Percentiles rank a stretch among this genome's conserved stretches.
These are phyloP conservation scores for Apotomis capreana DNA, from an alignment of 2,888 invertebrate species.

Conservation along the genomic window DNA sequence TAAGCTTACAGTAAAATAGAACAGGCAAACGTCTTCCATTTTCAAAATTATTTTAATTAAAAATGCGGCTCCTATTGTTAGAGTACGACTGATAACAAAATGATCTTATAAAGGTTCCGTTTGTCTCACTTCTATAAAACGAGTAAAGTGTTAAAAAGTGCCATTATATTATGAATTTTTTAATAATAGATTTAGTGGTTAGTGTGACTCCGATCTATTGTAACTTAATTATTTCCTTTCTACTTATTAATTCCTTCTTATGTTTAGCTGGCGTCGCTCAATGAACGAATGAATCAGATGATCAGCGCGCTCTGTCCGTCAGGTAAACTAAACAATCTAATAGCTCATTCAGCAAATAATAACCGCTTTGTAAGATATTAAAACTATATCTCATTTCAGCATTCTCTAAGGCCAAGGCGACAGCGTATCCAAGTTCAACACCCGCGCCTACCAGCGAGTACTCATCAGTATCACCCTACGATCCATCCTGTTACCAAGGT, in stretches of 20 bases:
- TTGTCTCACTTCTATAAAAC: no score
- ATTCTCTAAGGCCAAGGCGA: slow-evolving; percentile 44
- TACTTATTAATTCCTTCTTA: neutral
- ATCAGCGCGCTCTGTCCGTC: slow-evolving; percentile 70
- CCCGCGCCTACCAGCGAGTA: slow-evolving; percentile 48
- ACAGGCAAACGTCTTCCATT: no score
- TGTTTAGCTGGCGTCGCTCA: slow-evolving; percentile 67
- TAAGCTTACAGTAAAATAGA: no score
- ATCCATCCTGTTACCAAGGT: slow-evolving; percentile 46
- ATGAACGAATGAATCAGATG: slow-evolving; percentile 77
- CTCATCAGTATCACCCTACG: slow-evolving; percentile 40
- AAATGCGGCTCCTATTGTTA: no score
- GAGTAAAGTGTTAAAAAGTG: no score
- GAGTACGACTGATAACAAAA: no score
- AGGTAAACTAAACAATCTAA: slow-evolving; percentile 61
- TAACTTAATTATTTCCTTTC: neutral
- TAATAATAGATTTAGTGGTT: no score
- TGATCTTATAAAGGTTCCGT: no score
- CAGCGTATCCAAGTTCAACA: slow-evolving; percentile 44
- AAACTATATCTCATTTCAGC: slow-evolving; percentile 14
- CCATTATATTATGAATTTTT: no score
- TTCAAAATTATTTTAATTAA: no score
- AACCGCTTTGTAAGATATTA: neutral
- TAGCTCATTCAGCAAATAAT: slow-evolving; percentile 18
- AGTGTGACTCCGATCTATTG: no score